Percentiles rank a stretch among this genome's conserved stretches.
phyloP scores from a whole-genome alignment of 2,888 invertebrate species.

The Ennomos fuscantarius region DNA sequence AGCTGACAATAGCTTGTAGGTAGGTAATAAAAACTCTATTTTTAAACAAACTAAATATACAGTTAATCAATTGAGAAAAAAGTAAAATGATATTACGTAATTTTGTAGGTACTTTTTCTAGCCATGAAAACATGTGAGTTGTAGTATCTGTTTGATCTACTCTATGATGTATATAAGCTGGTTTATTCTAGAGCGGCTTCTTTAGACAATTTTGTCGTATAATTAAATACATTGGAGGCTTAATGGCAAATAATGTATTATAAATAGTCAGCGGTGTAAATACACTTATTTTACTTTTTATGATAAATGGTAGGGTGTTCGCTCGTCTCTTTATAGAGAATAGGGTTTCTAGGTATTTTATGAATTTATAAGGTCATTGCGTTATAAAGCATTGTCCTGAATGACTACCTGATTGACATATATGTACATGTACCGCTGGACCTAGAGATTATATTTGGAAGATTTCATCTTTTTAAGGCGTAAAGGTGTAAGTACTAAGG shows the following conservation, averaged over 20 bases:
- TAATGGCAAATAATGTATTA: conserved; percentile 37
- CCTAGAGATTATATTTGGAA: too few relatives aligned
- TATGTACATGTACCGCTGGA: too few relatives aligned
- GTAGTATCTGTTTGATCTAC: conserved; percentile 10
- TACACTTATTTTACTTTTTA: conserved; percentile 14
- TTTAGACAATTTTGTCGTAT: conserved; percentile 54
- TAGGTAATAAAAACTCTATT: neutral
- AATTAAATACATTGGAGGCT: conserved; percentile 49
- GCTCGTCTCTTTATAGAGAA: conserved; percentile 4
- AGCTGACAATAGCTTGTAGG: too few relatives aligned
- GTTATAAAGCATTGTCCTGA: too few relatives aligned
- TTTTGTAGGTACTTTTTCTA: neutral
- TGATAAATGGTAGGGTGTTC: conserved; percentile 6
- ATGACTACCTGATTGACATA: too few relatives aligned
- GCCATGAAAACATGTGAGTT: neutral
- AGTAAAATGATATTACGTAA: neutral
- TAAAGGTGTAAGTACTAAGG: too few relatives aligned
- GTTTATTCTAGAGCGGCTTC: conserved; percentile 52
- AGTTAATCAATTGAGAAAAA: too few relatives aligned
- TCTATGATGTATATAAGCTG: conserved; percentile 47
- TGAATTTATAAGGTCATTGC: too few relatives aligned
- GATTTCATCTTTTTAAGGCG: too few relatives aligned
- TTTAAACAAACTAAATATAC: too few relatives aligned
- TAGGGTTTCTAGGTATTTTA: neutral
- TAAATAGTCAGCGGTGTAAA: conserved; percentile 20